phyloP scores from a whole-genome alignment of 2,797 vertebrate genomes.

The Acanthiza pusilla region DNA sequence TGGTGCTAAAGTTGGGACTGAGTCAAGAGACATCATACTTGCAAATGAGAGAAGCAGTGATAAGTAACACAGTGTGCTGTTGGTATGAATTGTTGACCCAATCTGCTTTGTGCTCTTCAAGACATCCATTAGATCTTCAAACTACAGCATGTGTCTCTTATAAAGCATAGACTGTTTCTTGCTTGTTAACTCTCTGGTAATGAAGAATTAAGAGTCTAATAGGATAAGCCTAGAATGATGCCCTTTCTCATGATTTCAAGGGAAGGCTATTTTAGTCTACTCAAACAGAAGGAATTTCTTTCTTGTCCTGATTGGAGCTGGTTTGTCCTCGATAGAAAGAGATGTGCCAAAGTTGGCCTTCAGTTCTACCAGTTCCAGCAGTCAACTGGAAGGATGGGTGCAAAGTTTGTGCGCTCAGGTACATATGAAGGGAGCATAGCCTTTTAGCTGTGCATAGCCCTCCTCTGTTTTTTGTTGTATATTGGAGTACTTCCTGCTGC shows the following conservation, averaged over 20 bases:
- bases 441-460: background rate
- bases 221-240: background rate
- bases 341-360: background rate
- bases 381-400: background rate
- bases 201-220: background rate
- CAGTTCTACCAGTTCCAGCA: background rate
- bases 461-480: background rate
- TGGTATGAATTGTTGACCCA: background rate
- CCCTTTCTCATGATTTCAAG: background rate
- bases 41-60: background rate
- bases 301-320: background rate
- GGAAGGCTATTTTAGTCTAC: background rate
- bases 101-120: background rate
- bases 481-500: background rate
- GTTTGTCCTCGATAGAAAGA: background rate
- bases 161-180: background rate
- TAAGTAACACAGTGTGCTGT: background rate
- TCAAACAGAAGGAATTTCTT: background rate
- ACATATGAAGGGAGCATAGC: fast-evolving
- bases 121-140: background rate
- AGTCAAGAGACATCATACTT: background rate
- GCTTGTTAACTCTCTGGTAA: background rate
- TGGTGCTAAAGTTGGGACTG: background rate
- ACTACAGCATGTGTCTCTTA: background rate
- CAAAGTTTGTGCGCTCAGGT: background rate